Percentiles rank a stretch among this genome's conserved stretches.
Conservation (phyloP, 2,797 vertebrate genomes). For the Catharus ustulatus region DNA sequence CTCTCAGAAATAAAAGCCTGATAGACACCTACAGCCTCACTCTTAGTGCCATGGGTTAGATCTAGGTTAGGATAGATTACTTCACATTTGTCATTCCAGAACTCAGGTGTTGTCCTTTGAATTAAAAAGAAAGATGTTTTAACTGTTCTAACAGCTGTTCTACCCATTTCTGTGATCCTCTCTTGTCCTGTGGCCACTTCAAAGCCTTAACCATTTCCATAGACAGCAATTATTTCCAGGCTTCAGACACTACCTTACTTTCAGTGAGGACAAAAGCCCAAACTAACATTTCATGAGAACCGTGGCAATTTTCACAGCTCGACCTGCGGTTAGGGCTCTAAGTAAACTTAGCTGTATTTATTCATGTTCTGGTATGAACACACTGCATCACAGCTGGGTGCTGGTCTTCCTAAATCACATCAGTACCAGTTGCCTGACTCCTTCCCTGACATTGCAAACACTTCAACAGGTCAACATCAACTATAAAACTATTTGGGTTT, state of each 20-base stretch:
- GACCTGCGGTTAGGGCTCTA: neutral
- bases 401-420: neutral
- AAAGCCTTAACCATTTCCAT: neutral
- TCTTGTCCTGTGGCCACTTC: neutral
- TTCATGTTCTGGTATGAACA: neutral
- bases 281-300: neutral
- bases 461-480: neutral
- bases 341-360: neutral
- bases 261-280: neutral
- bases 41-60: neutral
- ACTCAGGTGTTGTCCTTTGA: neutral
- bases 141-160: neutral
- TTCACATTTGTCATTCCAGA: neutral
- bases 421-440: neutral
- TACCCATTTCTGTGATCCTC: neutral
- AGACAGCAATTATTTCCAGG: neutral
- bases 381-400: accelerated
- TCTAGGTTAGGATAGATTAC: neutral
- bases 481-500: neutral
- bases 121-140: neutral
- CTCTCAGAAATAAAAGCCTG: neutral
- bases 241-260: neutral
- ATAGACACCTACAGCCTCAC: neutral
- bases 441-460: neutral
- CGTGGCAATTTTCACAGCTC: neutral